Conservation (phyloP, 1,140 invertebrate genomes). For the Triops longicaudatus region DNA sequence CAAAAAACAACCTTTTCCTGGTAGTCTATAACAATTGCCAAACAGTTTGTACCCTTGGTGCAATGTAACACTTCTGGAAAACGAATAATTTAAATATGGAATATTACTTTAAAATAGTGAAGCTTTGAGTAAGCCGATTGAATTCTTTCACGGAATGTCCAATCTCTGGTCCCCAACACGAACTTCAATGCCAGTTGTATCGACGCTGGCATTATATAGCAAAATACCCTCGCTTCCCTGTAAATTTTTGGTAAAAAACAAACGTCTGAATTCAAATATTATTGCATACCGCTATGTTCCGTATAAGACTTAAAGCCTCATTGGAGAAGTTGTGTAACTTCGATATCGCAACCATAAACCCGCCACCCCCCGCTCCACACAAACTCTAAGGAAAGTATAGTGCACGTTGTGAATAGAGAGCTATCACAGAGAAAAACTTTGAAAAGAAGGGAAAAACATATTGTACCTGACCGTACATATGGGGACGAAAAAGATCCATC, state of each 20-base stretch:
- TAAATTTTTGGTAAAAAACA: not conserved
- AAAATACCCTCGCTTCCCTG: constrained; percentile 5
- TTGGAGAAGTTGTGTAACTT: not conserved
- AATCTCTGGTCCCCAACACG: not conserved
- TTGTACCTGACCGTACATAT: constrained; percentile 35
- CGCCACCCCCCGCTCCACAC: constrained; percentile 22
- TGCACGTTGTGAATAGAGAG: too few species aligned
- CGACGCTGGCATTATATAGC: not conserved
- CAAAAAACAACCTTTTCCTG: not conserved
- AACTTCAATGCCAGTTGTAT: not conserved
- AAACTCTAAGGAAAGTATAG: not conserved
- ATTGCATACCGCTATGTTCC: not conserved
- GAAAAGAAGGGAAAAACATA: too few species aligned
- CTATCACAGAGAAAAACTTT: too few species aligned
- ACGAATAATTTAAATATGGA: too few species aligned
- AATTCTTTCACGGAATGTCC: not conserved
- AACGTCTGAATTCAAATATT: not conserved
- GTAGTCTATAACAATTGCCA: not conserved
- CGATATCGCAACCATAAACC: constrained; percentile 13
- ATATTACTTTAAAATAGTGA: too few species aligned
- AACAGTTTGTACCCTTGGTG: not conserved
- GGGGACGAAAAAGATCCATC: constrained; percentile 37
- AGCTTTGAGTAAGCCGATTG: too few species aligned
- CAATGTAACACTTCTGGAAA: not conserved
- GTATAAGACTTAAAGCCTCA: not conserved